phyloP scores from a whole-genome alignment of 2,113 vertebrate species.

The Zingel zingel region DNA sequence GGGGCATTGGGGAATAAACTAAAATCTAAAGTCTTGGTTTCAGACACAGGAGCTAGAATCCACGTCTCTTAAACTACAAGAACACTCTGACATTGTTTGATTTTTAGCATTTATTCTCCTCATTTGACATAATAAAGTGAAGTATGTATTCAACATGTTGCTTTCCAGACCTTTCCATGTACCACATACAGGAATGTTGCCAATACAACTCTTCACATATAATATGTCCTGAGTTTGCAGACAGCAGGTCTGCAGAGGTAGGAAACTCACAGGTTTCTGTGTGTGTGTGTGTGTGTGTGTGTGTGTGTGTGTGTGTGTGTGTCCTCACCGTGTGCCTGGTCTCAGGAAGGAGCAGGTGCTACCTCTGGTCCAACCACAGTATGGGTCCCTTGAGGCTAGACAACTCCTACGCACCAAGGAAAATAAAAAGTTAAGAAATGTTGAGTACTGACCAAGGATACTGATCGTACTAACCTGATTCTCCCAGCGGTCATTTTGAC shows the following conservation, averaged over 20 bases:
- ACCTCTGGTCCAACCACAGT: slow-evolving; percentile 94
- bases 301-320: neutral
- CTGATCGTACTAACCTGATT: neutral
- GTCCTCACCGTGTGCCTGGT: slow-evolving; percentile 89
- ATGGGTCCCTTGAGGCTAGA: slow-evolving; percentile 93
- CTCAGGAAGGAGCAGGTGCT: slow-evolving; percentile 93
- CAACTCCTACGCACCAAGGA: slow-evolving; percentile 86
- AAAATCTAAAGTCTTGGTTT: neutral
- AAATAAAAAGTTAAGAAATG: slow-evolving; percentile 16
- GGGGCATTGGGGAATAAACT: neutral
- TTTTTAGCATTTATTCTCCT: neutral
- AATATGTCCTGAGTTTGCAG: neutral
- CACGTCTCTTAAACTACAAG: neutral
- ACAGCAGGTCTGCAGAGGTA: slow-evolving; percentile 10
- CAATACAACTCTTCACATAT: neutral
- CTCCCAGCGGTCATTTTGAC: neutral
- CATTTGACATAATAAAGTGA: neutral
- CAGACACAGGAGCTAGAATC: neutral
- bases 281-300: slow-evolving; percentile 11
- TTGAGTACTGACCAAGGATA: slow-evolving; percentile 2
- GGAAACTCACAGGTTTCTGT: slow-evolving; percentile 1
- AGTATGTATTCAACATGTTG: neutral
- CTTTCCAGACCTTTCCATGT: neutral
- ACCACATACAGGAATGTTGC: neutral
- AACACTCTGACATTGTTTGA: neutral